These are phyloP conservation scores for Torymus aiolomorphi DNA, from an alignment of 2,888 invertebrate species.

Conservation along the genomic window DNA sequence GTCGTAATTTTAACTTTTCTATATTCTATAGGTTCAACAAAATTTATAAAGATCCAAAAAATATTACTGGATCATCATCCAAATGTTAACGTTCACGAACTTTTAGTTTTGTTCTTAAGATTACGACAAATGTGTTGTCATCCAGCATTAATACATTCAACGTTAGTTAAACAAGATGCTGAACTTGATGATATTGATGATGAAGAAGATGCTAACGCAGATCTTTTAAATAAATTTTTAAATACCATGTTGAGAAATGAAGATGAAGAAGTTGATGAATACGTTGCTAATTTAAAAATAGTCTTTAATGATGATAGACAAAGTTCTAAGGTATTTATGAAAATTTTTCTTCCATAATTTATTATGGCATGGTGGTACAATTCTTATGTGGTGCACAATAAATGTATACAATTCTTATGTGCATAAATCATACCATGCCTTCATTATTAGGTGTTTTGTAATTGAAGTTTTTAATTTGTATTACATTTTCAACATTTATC, in stretches of 20 bases:
- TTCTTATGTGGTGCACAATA: too few species aligned
- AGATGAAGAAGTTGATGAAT: conserved; percentile 52
- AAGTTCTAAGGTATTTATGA: conserved; percentile 79
- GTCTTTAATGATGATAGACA: conserved; percentile 80
- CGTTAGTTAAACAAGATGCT: conserved; percentile 76
- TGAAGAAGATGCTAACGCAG: conserved; percentile 56
- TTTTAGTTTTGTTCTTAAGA: conserved; percentile 88
- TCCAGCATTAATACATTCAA: conserved; percentile 86
- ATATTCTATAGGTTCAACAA: conserved; percentile 62
- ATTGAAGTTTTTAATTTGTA: conserved; percentile 7
- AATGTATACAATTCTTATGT: background rate
- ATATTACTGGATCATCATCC: conserved; percentile 67
- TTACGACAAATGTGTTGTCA: conserved; percentile 94
- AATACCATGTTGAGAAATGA: conserved; percentile 61
- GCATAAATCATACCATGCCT: too few species aligned
- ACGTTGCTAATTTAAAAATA: conserved; percentile 42
- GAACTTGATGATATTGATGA: conserved; percentile 74
- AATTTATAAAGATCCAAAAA: conserved; percentile 71
- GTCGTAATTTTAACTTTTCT: conserved; percentile 17
- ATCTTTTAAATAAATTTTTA: conserved; percentile 60
- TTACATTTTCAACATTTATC: conserved; percentile 48
- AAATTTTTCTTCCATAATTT: too few species aligned
- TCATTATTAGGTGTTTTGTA: background rate
- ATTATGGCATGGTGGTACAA: too few species aligned
- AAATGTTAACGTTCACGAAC: conserved; percentile 78